Percentiles rank a stretch among this genome's conserved stretches.
phyloP scores from a whole-genome alignment of 2,888 invertebrate species.

The Mesorhabditis spiculigera region DNA sequence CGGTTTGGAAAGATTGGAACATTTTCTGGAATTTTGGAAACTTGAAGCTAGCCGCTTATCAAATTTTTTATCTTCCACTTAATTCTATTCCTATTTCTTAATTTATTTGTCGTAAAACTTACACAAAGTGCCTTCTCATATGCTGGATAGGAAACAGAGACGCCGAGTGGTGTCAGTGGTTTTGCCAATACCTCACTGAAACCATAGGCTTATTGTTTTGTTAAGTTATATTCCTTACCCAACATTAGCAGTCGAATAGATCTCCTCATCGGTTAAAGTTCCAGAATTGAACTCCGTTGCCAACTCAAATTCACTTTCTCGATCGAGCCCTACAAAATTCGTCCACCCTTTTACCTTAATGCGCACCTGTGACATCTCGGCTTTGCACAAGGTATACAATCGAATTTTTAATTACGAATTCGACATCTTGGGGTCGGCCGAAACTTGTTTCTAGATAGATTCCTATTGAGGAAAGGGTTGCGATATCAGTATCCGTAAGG shows the following conservation, averaged over 20 bases:
- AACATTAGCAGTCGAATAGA: constrained; percentile 72
- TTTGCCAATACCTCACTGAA: constrained; percentile 65
- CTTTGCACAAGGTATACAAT: constrained; percentile 58
- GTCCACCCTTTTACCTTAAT: constrained; percentile 59
- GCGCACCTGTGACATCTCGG: constrained; percentile 32
- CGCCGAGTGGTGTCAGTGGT: constrained; percentile 28
- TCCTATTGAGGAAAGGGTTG: constrained; percentile 66
- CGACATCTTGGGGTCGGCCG: constrained; percentile 73
- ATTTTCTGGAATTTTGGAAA: constrained; percentile 20
- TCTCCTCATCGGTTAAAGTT: constrained; percentile 69
- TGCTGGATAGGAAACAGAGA: constrained; percentile 11
- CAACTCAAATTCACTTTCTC: constrained; percentile 76
- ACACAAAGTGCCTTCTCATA: constrained; percentile 19
- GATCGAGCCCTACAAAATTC: constrained; percentile 70
- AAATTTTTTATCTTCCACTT: neutral
- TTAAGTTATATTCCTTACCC: constrained; percentile 66
- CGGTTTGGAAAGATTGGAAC: constrained; percentile 19
- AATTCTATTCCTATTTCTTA: constrained; percentile 24
- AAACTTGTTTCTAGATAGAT: constrained; percentile 70
- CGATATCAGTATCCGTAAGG: constrained; percentile 18
- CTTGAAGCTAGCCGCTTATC: neutral
- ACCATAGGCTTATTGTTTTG: neutral
- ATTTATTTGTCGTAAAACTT: neutral
- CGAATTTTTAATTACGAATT: constrained; percentile 74
- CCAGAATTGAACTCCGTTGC: constrained; percentile 75